These are phyloP conservation scores for Sesia apiformis DNA, from an alignment of 2,888 invertebrate species.

Conservation along the genomic window DNA sequence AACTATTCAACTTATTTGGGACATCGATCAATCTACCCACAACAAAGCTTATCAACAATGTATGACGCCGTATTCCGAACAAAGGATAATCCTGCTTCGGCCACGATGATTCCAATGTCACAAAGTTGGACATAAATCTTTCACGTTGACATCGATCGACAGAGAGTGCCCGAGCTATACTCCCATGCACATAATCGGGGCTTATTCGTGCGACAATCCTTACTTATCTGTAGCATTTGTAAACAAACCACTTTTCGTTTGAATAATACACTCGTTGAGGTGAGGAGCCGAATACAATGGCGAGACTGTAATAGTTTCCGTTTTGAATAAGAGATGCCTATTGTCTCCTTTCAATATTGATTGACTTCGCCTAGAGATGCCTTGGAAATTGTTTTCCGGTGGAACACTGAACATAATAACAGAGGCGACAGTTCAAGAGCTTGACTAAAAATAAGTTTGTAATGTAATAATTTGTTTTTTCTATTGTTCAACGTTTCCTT, in stretches of 20 bases:
- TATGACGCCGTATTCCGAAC: slow-evolving; percentile 50
- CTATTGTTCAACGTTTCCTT: too few relatives aligned
- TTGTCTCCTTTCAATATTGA: slow-evolving; percentile 68
- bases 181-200: slow-evolving; percentile 20
- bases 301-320: slow-evolving; percentile 69
- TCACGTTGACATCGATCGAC: slow-evolving; percentile 54
- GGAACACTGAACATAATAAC: slow-evolving; percentile 13
- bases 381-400: slow-evolving; percentile 43
- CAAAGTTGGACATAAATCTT: slow-evolving; percentile 64
- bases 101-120: slow-evolving; percentile 50
- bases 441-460: neutral
- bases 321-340: slow-evolving; percentile 66
- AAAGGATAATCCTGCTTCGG: slow-evolving; percentile 62
- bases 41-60: slow-evolving; percentile 47
- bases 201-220: slow-evolving; percentile 29
- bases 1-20: slow-evolving; percentile 15
- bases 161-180: slow-evolving; percentile 30
- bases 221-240: slow-evolving; percentile 55
- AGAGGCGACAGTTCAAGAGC: neutral
- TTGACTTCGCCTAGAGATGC: slow-evolving; percentile 34
- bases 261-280: slow-evolving; percentile 63
- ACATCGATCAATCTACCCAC: slow-evolving; percentile 30
- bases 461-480: too few relatives aligned
- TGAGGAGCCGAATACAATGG: slow-evolving; percentile 66
- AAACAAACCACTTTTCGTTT: slow-evolving; percentile 68